Evolutionary conservation across 2,797 vertebrate genomes (phyloP).

Genomic region (Lagocephalus sceleratus): DNA sequence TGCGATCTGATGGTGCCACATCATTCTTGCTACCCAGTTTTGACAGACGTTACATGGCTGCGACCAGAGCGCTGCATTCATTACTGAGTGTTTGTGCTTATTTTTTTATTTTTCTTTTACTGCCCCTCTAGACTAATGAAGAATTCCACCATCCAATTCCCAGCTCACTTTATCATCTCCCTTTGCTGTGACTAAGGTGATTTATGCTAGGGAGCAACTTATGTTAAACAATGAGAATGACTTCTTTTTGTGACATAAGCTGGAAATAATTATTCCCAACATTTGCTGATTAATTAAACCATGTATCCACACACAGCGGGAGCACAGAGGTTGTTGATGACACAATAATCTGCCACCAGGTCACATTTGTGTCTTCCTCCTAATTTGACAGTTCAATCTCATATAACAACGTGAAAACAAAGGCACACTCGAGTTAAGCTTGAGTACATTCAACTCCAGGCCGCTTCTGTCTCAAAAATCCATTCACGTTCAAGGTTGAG

Average conservation of each 20-base stretch:
- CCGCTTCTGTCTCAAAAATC: slow-evolving; percentile 4
- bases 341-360: too few species aligned
- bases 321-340: not conserved
- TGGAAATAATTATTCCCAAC: not conserved
- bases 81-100: not conserved
- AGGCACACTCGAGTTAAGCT: not conserved
- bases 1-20: too few species aligned
- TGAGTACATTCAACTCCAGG: not conserved
- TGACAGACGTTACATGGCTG: too few species aligned
- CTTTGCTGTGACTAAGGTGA: not conserved
- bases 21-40: too few species aligned
- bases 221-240: not conserved
- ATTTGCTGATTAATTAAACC: not conserved
- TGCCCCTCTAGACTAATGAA: too few species aligned
- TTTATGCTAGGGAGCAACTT: not conserved
- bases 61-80: not conserved
- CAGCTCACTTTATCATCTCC: not conserved
- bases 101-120: too few species aligned
- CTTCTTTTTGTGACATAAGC: not conserved
- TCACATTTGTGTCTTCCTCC: not conserved
- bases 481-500: slow-evolving; percentile 10
- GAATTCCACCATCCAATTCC: not conserved
- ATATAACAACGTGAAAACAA: not conserved
- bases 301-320: not conserved
- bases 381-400: not conserved